These are phyloP conservation scores for Drosophila peninsularis DNA, from an alignment of 2,888 invertebrate genomes.

Conservation along the genomic window DNA sequence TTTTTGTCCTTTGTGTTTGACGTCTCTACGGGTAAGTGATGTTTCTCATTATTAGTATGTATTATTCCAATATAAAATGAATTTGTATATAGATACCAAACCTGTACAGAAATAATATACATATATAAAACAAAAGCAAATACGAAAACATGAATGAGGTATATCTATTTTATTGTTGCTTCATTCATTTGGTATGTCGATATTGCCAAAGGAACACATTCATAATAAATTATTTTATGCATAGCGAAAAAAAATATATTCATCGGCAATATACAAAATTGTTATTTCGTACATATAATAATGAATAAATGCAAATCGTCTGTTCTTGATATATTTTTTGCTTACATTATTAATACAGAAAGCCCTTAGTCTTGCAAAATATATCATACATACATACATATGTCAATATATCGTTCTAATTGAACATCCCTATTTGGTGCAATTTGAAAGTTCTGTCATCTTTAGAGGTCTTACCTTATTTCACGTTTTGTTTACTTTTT, in stretches of 20 bases:
- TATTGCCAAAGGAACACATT: neutral
- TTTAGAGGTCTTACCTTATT: constrained; percentile 61
- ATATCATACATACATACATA: neutral
- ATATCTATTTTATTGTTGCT: neutral
- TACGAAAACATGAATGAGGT: neutral
- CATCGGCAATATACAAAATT: neutral
- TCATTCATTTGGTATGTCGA: neutral
- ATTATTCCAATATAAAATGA: no score
- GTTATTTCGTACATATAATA: no score
- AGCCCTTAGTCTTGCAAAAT: neutral
- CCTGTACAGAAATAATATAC: no score
- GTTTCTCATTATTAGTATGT: no score
- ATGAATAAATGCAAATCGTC: neutral
- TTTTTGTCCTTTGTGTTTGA: no score
- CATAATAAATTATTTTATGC: neutral
- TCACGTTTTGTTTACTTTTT: constrained; percentile 64
- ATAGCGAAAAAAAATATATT: neutral
- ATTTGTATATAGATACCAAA: no score
- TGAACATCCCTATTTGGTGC: neutral
- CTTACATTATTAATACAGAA: neutral
- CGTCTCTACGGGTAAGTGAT: no score
- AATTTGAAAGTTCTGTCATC: constrained; percentile 37
- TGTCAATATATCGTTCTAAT: neutral
- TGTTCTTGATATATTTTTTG: neutral
- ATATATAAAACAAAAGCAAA: neutral